phyloP scores from a whole-genome alignment of 2,888 invertebrate species.

The Drosophila pseudotalamancana region DNA sequence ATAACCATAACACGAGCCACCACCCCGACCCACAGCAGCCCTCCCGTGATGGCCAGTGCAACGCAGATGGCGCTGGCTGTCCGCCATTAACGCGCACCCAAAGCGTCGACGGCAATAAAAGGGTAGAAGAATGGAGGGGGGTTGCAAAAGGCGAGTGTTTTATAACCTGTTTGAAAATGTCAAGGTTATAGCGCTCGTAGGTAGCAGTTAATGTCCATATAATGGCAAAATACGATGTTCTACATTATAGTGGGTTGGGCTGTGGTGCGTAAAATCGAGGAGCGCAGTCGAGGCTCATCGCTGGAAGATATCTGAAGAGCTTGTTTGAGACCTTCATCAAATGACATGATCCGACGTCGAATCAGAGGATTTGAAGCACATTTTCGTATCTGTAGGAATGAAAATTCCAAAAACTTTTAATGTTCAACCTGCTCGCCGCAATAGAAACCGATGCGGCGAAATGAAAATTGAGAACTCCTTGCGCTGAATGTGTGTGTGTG shows the following conservation, averaged over 20 bases:
- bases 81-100: constrained; percentile 63
- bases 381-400: constrained; percentile 53
- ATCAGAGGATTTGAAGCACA: constrained; percentile 5
- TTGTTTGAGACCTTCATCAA: constrained; percentile 33
- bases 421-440: constrained; percentile 67
- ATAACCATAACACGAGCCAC: constrained; percentile 56
- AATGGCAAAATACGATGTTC: constrained; percentile 32
- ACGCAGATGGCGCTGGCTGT: constrained; percentile 41
- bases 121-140: background rate
- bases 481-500: constrained; percentile 35
- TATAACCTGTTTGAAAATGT: constrained; percentile 57
- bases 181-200: constrained; percentile 40
- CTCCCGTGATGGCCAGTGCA: constrained; percentile 1
- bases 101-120: background rate
- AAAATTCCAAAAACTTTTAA: constrained; percentile 69
- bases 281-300: constrained; percentile 16
- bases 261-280: background rate
- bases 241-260: constrained; percentile 24
- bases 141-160: constrained; percentile 33
- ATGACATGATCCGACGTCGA: constrained; percentile 6
- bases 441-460: constrained; percentile 50
- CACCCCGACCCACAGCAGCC: constrained; percentile 14
- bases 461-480: constrained; percentile 73
- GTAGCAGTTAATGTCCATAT: constrained; percentile 37
- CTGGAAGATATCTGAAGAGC: constrained; percentile 12